phyloP scores from a whole-genome alignment of 2,113 vertebrate species.

The Phycodurus eques region DNA sequence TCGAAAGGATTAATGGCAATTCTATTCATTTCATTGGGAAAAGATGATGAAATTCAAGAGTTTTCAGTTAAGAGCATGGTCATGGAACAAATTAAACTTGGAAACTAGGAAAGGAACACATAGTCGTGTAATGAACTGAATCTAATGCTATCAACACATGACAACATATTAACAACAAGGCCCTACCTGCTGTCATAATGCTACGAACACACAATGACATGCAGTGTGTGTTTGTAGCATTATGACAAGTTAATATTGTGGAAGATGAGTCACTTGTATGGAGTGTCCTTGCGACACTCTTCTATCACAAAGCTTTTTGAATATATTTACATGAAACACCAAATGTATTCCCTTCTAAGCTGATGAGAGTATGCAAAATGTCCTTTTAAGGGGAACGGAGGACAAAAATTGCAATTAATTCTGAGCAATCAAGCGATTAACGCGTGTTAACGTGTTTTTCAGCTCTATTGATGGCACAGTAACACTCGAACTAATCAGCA shows the following conservation, averaged over 20 bases:
- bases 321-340: not conserved
- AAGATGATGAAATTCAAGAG: too few species aligned
- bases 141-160: too few species aligned
- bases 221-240: too few species aligned
- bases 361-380: not conserved
- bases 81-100: too few species aligned
- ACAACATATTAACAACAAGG: too few species aligned
- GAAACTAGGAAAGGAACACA: too few species aligned
- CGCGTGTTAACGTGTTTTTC: not conserved
- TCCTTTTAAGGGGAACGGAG: not conserved
- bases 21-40: too few species aligned
- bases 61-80: too few species aligned
- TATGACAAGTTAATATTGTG: not conserved
- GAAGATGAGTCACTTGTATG: not conserved
- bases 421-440: not conserved
- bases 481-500: not conserved
- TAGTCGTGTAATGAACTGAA: too few species aligned
- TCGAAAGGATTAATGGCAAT: too few species aligned
- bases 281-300: not conserved
- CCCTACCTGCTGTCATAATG: too few species aligned
- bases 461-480: not conserved
- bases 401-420: constrained; percentile 5
- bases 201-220: too few species aligned
- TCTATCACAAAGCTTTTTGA: not conserved
- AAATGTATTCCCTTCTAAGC: not conserved